Conservation (phyloP, 2,113 vertebrate genomes). For the Trematomus loennbergii region DNA sequence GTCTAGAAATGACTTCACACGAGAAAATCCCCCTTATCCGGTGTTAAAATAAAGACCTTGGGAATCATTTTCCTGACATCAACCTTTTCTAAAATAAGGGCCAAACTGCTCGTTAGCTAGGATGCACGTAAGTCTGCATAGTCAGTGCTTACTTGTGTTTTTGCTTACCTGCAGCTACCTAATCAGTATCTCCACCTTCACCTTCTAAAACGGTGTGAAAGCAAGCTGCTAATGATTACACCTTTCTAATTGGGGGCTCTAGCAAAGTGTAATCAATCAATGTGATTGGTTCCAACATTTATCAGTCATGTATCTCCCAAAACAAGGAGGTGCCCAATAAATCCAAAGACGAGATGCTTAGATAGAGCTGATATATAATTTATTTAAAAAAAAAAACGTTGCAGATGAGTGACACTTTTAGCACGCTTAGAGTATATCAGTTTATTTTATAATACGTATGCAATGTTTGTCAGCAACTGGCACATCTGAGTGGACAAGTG, state of each 20-base stretch:
- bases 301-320: background rate
- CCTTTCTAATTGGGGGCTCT: no score
- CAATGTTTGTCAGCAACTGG: constrained; percentile 1
- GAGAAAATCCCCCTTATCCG: background rate
- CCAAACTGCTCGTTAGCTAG: background rate
- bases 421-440: background rate
- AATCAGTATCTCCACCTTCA: background rate
- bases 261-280: background rate
- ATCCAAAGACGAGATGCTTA: background rate
- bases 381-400: no score
- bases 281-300: background rate
- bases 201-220: background rate
- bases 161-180: background rate
- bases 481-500: constrained; percentile 13
- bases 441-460: background rate
- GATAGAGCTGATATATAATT: background rate
- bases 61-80: background rate
- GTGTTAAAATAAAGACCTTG: background rate
- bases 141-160: background rate
- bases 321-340: background rate
- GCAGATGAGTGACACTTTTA: background rate
- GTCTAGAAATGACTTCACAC: background rate
- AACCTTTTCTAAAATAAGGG: background rate
- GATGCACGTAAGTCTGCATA: background rate
- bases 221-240: background rate